Conservation (phyloP, 2,888 invertebrate species). For the Hirtodrosophila histrioides region DNA sequence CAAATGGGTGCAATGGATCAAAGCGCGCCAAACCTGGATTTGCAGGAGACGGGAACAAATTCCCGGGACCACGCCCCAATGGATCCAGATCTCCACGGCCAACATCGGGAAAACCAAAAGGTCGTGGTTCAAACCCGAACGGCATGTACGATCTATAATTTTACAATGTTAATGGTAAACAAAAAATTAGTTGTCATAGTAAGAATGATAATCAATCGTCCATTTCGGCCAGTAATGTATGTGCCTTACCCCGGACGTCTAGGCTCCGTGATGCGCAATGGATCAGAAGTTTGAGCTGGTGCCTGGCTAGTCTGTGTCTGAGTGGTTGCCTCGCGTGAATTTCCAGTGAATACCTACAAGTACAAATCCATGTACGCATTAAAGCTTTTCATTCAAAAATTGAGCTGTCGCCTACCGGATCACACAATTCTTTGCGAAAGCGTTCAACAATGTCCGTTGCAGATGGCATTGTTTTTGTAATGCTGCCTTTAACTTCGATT, state of each 20-base stretch:
- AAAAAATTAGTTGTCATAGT: neutral
- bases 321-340: conserved; percentile 79
- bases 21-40: conserved; percentile 84
- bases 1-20: conserved; percentile 92
- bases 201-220: neutral
- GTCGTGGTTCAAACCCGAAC: conserved; percentile 65
- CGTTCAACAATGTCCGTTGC: conserved; percentile 87
- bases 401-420: conserved; percentile 85
- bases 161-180: neutral
- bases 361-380: neutral
- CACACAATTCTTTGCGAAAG: conserved; percentile 88
- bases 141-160: conserved; percentile 51
- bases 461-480: conserved; percentile 88
- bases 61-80: conserved; percentile 85
- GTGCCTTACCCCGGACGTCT: conserved; percentile 63
- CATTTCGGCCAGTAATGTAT: neutral
- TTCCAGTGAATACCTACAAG: conserved; percentile 79
- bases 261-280: conserved; percentile 75
- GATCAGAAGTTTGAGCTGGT: conserved; percentile 48
- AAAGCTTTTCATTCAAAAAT: neutral
- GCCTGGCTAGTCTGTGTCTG: conserved; percentile 68
- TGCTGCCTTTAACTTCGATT: conserved; percentile 85
- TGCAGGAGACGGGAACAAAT: conserved; percentile 65
- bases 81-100: conserved; percentile 93
- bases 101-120: conserved; percentile 84